Base-by-base conservation (phyloP, 37 sponge, comb jelly and placozoan genomes). In the Halisarca cf. caerulea region DNA sequence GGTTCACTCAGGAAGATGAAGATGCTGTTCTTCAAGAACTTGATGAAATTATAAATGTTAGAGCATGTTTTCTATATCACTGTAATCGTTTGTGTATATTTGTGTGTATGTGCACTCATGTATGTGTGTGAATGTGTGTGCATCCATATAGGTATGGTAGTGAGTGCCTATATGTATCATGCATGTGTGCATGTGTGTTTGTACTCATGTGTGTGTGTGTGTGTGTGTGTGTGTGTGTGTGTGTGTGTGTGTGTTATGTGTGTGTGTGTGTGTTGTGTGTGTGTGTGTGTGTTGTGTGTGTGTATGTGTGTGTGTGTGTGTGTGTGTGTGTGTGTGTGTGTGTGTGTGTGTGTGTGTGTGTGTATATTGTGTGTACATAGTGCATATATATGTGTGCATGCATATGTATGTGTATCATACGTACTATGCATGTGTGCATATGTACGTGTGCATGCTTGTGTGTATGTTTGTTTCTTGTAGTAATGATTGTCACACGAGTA, bases 1-100 rank as follows among this genome's bases (percentile, higher is more conserved):
- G 85, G n/a, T 85, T 97, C 4, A 88, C 97, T 5, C 82, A 89
- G 0, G 97, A 92, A 54, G 97, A 97, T 69, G 97, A 97, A 64
- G 95, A 94, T 21, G 92, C 93, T 54, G 82, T 97, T 39, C 88
- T 92, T 8, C 72, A 42, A 55, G 97, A 97, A 78, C 85, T 97
- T 47, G 97, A 94, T 7, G 73, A 84, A 37, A 85, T 92, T 66
- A 35, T 94, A 18, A 21, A 81, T 3, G 90, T 90, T 41, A 81
- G 86, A 62, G 51, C 24, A 0, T 27, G 18, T 25, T 34, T 7
- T 17, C 60, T 62, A 23, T 62, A 27, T 62, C 64, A 62, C 18
- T 62, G 64, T 62, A 8, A 62, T 54, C 17, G 57, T 20, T 17
- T 54, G 60, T 59, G 60, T 59, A 27, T 59, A 27, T 59, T n/a